Base-by-base conservation (phyloP, 2,888 invertebrate species). In the Andrena minutula region DNA sequence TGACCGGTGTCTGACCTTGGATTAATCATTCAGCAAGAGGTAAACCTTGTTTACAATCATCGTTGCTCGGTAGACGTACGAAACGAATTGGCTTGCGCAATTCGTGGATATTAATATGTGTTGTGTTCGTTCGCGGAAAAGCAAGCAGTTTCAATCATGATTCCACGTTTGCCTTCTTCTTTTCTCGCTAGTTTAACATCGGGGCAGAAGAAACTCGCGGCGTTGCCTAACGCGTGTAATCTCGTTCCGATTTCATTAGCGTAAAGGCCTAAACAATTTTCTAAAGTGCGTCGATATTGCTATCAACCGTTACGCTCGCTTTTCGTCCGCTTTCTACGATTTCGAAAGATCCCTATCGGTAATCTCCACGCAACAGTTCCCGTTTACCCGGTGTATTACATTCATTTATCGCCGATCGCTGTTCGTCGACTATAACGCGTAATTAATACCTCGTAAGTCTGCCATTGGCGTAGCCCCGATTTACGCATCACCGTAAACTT, bases 11-110 rank as follows among this genome's bases (percentile, higher is more conserved):
- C 68, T 84, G 81, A 85, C 84, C 86, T 90, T 77, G 89, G 90
- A 91, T 88, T 90, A 86, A 75, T 68, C 69, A 78, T 85, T 84
- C 84, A 86, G 89, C 89, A 86, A 90, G 63, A 64, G 4, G 8
- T 8, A 47, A 53, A 56, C 8, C 6, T 68, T 72, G 69, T 66
- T 74, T 73, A 56, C 23, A 1, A 10, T 60, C 23, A 0, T 23
- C 20, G 69, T 53, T n/a, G 20, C 28, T 75, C 20, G 35, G 35
- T 20, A 35, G 35, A 41, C 49, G 10, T 30, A 8, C 10, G 32
- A 61, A 30, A 35, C 16, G 10, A 8, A 10, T 10, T n/a, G 30
- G 49, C 4, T 70, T 78, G 49, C 78, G 64, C 26, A 51, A 78
- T 35, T 20, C 20, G 5, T 4, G 26, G 5, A n/a, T n/a, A 60